Conservation (phyloP, 2,113 vertebrate species). For the Nothoprocta pentlandii region DNA sequence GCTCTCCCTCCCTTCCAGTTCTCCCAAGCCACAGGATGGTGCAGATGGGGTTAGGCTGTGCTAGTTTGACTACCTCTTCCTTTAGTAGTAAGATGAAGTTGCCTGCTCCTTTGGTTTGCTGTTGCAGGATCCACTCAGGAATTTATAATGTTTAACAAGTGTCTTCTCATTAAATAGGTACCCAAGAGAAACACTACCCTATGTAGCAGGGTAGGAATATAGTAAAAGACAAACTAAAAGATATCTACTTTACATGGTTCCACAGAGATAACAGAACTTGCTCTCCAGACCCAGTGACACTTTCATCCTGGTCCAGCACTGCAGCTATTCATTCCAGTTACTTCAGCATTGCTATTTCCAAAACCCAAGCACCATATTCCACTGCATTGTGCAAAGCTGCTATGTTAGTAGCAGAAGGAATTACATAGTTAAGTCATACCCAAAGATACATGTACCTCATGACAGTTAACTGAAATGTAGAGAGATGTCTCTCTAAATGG, state of each 20-base stretch:
- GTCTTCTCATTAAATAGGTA: not conserved
- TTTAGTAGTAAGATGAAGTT: not conserved
- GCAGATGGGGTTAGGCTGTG: not conserved
- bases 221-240: not conserved
- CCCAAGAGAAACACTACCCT: not conserved
- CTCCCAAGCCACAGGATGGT: not conserved
- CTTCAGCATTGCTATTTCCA: not conserved
- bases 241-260: not conserved
- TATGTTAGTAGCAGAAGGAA: not conserved
- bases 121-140: not conserved
- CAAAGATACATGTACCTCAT: not conserved
- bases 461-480: not conserved
- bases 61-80: not conserved
- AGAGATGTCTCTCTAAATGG: not conserved
- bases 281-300: not conserved
- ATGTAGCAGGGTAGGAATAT: not conserved
- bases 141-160: not conserved
- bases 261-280: not conserved
- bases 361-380: not conserved
- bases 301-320: accelerated
- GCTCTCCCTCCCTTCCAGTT: not conserved
- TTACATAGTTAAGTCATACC: accelerated
- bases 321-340: not conserved
- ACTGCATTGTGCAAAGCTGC: not conserved
- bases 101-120: not conserved